Evolutionary conservation across 1,140 invertebrate genomes (phyloP).

Genomic region (Zaprionus lachaisei): DNA sequence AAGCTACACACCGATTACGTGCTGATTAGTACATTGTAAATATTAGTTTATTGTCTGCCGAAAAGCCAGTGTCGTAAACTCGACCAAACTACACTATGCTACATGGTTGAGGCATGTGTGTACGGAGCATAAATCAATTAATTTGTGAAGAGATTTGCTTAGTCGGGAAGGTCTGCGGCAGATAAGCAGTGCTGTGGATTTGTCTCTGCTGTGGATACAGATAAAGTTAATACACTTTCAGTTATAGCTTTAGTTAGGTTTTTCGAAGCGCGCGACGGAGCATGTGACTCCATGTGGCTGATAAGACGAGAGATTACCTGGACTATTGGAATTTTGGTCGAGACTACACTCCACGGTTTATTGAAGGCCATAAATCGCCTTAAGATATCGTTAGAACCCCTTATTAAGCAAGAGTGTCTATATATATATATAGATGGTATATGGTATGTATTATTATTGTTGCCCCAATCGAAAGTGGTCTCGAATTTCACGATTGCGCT

Average conservation of each 20-base stretch:
- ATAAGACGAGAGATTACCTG: slow-evolving; percentile 30
- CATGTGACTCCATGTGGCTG: slow-evolving; percentile 23
- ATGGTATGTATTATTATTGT: slow-evolving; percentile 13
- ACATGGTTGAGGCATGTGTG: not conserved
- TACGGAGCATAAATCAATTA: slow-evolving; percentile 37
- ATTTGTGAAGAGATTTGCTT: slow-evolving; percentile 41
- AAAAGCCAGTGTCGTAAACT: slow-evolving; percentile 19
- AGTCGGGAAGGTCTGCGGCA: slow-evolving; percentile 5
- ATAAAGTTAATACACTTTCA: not conserved
- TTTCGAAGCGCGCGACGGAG: not conserved
- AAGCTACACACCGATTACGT: slow-evolving; percentile 32
- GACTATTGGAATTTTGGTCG: slow-evolving; percentile 31
- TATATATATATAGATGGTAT: not conserved
- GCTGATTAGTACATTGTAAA: slow-evolving; percentile 56
- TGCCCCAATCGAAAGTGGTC: slow-evolving; percentile 20
- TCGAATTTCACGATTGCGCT: slow-evolving; percentile 47
- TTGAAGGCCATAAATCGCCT: slow-evolving; percentile 32
- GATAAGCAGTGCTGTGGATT: slow-evolving; percentile 24
- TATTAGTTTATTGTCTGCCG: slow-evolving; percentile 39
- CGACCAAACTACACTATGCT: slow-evolving; percentile 1
- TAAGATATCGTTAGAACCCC: slow-evolving; percentile 14
- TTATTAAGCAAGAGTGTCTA: slow-evolving; percentile 37
- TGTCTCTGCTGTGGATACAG: slow-evolving; percentile 7
- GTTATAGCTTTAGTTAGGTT: not conserved
- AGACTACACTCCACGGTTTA: slow-evolving; percentile 14